Evolutionary conservation across 2,113 vertebrate genomes (phyloP), one percentile per base, ranked within the genome.

Genomic region (Struthio camelus): DNA sequence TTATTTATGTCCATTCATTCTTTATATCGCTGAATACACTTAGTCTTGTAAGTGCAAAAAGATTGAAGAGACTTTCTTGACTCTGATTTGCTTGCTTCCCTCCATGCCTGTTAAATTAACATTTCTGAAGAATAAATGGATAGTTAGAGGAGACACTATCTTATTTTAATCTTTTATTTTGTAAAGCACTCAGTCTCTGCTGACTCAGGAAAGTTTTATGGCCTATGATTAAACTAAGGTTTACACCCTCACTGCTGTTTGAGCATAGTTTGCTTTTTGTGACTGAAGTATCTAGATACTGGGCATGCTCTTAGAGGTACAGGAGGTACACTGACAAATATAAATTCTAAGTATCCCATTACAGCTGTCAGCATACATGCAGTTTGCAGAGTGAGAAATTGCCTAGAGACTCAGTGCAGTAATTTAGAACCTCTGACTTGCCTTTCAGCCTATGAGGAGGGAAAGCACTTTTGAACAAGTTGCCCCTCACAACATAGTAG

Each of bases 311-410:
- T 71, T 28, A 59, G 40, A 71, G 59, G 51, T 71, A 84, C 53
- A 6, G 61, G 61, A 65, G 78, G 78, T 67, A 42, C 87, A 72
- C 66, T 48, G 79, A 89, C 87, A 69, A 87, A 94, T 86, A 92
- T 75, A 86, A 96, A 80, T 80, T 77, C 78, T 59, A 42, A 36
- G 71, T 82, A 77, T 96, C 78, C 81, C 65, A 58, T 94, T 96
- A 94, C 87, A 72, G 91, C 94, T 93, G 80, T 95, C 83, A 95
- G 84, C 80, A 20, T 66, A 64, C 58, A 71, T 9, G 20, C 56
- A 87, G 73, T 86, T 19, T 88, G 95, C 72, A 76, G 83, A 93
- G 42, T 32, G 62, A 91, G 87, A 75, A 79, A 91, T 17, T 81
- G 75, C 85, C 50, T 20, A 44, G 44, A 87, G 61, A 65, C 36